Base-by-base conservation (phyloP, 2,888 invertebrate genomes). In the Metacarcinus magister region DNA sequence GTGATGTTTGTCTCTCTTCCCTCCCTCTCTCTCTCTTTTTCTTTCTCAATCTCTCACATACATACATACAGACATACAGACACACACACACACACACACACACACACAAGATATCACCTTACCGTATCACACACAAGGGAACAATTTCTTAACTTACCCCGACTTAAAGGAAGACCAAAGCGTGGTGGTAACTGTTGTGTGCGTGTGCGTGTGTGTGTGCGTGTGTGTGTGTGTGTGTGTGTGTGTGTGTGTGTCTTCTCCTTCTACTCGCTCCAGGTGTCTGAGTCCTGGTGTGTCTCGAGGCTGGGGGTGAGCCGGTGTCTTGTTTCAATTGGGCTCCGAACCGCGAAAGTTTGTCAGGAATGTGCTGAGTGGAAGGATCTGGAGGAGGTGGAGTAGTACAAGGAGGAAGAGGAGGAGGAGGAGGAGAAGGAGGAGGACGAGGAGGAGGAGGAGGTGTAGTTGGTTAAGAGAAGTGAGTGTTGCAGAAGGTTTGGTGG, bases 381-480 rank as follows among this genome's bases (percentile, higher is more conserved):
- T 32, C 28, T 32, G 67, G 82, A 82, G 82, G 82, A n/a, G 82
- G 82, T 32, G 82, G 4, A 82, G 82, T 28, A 82, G 28, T 19
- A 23, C 2, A 1, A 67, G 67, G 23, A 67, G 67, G 67, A 67
- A n/a, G 3, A 67, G n/a, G 67, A 67, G 67, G 13, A 67, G 67
- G 67, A 67, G 67, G 67, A 67, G 67, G 67, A 67, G n/a, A n/a
- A 67, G 67, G 10, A 67, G 67, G 67, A 67, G 67, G 67, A 67
- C 23, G 67, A 67, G 67, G 67, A 67, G 67, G 67, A 67, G 67
- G 54, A 54, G 54, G 54, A 54, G 54, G 54, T 13, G 54, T 1
- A 67, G 1, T 0, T n/a, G n/a, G n/a, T n/a, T n/a, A n/a, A n/a
- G 13, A 48, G 48, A 48, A 48, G 48, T 5, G 13, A 48, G 48